Base-by-base conservation (phyloP, 2,888 invertebrate genomes). In the Phyto melanocephala region DNA sequence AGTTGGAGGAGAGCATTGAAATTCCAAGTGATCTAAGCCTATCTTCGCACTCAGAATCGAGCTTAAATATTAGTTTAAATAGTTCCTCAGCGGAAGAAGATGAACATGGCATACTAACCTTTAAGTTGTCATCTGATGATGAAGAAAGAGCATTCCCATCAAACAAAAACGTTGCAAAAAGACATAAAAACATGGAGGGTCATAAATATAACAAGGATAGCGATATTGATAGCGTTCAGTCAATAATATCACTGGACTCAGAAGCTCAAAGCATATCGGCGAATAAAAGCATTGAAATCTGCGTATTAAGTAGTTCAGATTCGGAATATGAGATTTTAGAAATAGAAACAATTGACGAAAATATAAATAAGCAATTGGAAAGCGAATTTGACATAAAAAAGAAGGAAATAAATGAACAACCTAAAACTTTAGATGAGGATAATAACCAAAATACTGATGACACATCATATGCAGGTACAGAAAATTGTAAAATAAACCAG, bases 61-160 rank as follows among this genome's bases (percentile, higher is more conserved):
- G 63, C 42, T 65, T 81, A 45, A 75, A 77, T 35, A 65, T 70
- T 2, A 67, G 58, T 60, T n/a, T 74, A 1, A 71, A 75, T 24
- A 81, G 67, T 17, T 81, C 84, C 5, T 84, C 83, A 0, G 67
- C 72, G 2, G 84, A 85, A 13, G 80, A 77, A 50, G 84, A 84
- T 50, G 84, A 84, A 63, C 67, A 84, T 75, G 83, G 84, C 7
- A 56, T 88, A 11, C 68, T 86, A 0, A 88, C 88, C 8, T 88
- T 88, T 28, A 83, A 86, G 40, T 58, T 88, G 0, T 87, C 87
- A 42, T 87, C 88, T 0, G 84, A 82, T 11, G 80, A 84, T 5
- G 83, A 81, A 24, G 24, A 20, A 17, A 71, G 52, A 10, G n/a
- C 13, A 50, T 11, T 20, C 8, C 8, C 0, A 2, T 11, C 17